Evolutionary conservation across 2,113 vertebrate species (phyloP), one percentile per base, ranked within the genome.

Genomic region (Anhinga anhinga): DNA sequence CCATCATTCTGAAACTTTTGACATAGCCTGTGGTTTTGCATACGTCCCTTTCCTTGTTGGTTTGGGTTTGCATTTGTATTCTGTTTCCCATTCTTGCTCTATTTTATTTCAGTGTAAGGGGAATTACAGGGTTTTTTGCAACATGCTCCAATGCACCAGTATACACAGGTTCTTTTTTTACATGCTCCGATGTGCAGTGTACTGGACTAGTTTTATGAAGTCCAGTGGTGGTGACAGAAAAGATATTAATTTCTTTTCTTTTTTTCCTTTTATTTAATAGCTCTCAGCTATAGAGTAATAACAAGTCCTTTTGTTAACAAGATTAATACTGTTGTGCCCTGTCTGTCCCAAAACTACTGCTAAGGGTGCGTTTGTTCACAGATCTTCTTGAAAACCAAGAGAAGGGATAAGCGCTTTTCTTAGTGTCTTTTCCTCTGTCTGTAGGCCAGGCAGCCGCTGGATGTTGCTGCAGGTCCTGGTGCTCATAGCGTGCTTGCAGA

Each of bases 1-100:
- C 73, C 72, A 9, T 90, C 78, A 96, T 94, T 94, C 38, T 93
- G 96, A 97, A 97, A 96, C 73, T 94, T 70, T 94, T 30, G 15
- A 62, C 15, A 42, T 2, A 66, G 38, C 12, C 58, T 95, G 78
- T 88, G 86, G 67, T 93, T 93, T 69, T 93, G 88, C 50, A 56
- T 3, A 5, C 10, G 5, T 89, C 62, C 40, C 86, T 95, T 89
- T 95, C 73, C 45, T 77, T 91, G 50, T 77, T 80, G 29, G 32
- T 73, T 86, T 89, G 30, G 34, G 65, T 49, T 91, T 95, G 69
- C 34, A 36, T 67, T 91, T 94, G n/a, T 80, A 13, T 69, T 69
- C 27, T 20, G 9, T 83, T 96, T 96, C 76, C 85, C 32, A 71
- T 96, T 93, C 91, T 83, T 87, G 40, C n/a, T 86, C 38, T 55